Conservation (phyloP, 2,888 invertebrate genomes). For the Nomada lathburiana region DNA sequence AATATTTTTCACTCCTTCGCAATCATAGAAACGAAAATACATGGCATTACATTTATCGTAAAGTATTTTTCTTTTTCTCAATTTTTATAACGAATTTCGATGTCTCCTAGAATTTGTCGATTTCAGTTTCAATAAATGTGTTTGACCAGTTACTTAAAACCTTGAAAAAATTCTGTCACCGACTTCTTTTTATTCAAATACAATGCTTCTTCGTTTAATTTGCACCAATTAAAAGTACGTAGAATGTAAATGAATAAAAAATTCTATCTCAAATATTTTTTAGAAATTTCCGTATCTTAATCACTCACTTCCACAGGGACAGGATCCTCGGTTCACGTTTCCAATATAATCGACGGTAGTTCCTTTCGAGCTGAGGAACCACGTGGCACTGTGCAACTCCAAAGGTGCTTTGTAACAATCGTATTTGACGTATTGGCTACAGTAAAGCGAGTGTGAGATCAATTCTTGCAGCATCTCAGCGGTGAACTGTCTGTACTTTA, state of each 20-base stretch:
- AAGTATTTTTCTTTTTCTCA: too few species aligned
- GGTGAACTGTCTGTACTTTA: slow-evolving; percentile 95
- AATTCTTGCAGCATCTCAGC: slow-evolving; percentile 96
- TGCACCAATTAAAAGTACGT: too few species aligned
- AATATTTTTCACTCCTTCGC: too few species aligned
- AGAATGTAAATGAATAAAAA: not conserved
- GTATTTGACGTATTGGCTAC: slow-evolving; percentile 95
- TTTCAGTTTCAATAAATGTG: too few species aligned
- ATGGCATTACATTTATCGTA: not conserved
- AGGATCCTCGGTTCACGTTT: slow-evolving; percentile 88
- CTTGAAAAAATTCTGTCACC: too few species aligned
- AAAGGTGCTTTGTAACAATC: slow-evolving; percentile 95
- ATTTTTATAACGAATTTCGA: too few species aligned
- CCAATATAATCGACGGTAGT: slow-evolving; percentile 94
- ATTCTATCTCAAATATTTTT: not conserved
- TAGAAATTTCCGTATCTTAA: not conserved
- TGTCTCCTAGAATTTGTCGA: too few species aligned
- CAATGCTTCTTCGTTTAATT: too few species aligned
- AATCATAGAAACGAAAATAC: too few species aligned
- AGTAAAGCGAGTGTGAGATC: slow-evolving; percentile 94
- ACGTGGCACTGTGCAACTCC: slow-evolving; percentile 94
- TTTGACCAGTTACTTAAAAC: too few species aligned
- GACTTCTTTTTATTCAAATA: too few species aligned
- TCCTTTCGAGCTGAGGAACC: slow-evolving; percentile 93
- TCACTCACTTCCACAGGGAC: slow-evolving; percentile 85